Conservation (phyloP, 2,888 invertebrate species). For the Drosophila mettleri region DNA sequence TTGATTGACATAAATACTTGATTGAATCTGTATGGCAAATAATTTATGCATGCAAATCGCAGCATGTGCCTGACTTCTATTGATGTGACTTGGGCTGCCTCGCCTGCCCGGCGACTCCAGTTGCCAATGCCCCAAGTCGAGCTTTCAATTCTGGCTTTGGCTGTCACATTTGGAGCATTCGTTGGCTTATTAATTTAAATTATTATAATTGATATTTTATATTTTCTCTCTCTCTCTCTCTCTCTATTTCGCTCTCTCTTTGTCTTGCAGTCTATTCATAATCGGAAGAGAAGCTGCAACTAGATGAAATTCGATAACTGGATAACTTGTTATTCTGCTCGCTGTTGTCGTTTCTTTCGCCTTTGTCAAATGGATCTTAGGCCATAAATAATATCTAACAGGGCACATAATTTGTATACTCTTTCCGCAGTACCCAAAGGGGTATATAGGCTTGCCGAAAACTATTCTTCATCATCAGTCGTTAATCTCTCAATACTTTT, state of each 20-base stretch:
- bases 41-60: background rate
- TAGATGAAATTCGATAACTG: constrained; percentile 40
- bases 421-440: fast-evolving
- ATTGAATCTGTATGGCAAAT: background rate
- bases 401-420: constrained; percentile 55
- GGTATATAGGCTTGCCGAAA: constrained; percentile 4
- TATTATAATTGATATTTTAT: constrained; percentile 69
- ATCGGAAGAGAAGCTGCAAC: background rate
- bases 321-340: constrained; percentile 20
- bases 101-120: background rate
- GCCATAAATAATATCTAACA: constrained; percentile 69
- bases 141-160: constrained; percentile 18
- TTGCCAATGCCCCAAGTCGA: background rate
- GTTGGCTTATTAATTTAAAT: constrained; percentile 69
- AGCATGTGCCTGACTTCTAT: background rate
- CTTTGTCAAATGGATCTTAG: constrained; percentile 37
- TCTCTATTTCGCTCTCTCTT: background rate
- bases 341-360: constrained; percentile 27
- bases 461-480: too few relatives aligned
- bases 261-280: constrained; percentile 1
- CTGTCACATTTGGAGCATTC: constrained; percentile 59
- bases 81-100: background rate
- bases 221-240: constrained; percentile 12
- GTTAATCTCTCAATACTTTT: too few relatives aligned
- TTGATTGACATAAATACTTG: background rate